phyloP scores from a whole-genome alignment of 2,888 invertebrate species.

The Eueremaeus valkanovi region DNA sequence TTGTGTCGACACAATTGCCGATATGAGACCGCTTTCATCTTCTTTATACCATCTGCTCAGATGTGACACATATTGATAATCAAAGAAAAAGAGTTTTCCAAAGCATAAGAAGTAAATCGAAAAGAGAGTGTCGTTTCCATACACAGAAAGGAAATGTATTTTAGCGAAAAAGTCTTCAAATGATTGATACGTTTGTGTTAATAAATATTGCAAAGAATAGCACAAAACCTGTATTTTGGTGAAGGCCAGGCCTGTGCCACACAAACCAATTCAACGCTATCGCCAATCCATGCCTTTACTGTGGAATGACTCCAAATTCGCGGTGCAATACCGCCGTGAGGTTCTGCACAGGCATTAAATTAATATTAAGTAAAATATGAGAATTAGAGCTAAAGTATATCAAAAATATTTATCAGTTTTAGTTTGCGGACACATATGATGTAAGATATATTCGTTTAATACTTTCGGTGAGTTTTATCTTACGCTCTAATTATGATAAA shows the following conservation, averaged over 20 bases:
- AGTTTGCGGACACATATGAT: too few species aligned
- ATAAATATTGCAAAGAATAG: slow-evolving; percentile 19
- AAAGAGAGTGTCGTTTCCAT: neutral
- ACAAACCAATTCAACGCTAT: slow-evolving; percentile 51
- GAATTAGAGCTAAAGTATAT: too few species aligned
- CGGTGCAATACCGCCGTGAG: slow-evolving; percentile 36
- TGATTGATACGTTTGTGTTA: slow-evolving; percentile 29
- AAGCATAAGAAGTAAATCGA: neutral
- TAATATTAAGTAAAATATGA: too few species aligned
- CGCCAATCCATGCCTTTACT: slow-evolving; percentile 47
- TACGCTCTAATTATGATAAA: too few species aligned
- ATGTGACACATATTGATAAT: slow-evolving; percentile 34
- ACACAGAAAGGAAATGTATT: slow-evolving; percentile 18
- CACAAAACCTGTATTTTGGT: slow-evolving; percentile 50
- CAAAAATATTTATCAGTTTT: too few species aligned
- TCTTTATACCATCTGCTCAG: slow-evolving; percentile 40
- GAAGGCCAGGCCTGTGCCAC: slow-evolving; percentile 52
- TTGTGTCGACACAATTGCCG: slow-evolving; percentile 33
- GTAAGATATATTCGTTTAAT: too few species aligned
- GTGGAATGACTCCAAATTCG: slow-evolving; percentile 39
- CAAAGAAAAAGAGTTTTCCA: slow-evolving; percentile 2
- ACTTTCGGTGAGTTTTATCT: too few species aligned
- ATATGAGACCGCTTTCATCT: slow-evolving; percentile 38
- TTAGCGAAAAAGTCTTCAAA: slow-evolving; percentile 24
- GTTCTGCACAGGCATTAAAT: slow-evolving; percentile 1